A percentile compares a stretch with the other conserved stretches of the same genome.
Conservation (phyloP, 2,888 invertebrate species). For the Dermolepida albohirtum region DNA sequence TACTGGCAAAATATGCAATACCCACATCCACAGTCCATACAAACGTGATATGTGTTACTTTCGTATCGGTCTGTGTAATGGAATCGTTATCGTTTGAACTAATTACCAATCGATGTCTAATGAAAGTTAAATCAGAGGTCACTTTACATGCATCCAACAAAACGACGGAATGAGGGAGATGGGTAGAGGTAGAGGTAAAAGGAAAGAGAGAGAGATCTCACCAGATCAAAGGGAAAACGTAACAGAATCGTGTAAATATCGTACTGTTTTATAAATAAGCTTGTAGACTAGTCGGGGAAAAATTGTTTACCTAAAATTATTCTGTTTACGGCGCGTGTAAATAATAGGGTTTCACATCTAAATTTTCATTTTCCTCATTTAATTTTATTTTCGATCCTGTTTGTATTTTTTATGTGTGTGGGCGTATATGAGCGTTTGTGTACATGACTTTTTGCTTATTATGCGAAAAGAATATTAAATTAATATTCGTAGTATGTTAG, state of each 20-base stretch:
- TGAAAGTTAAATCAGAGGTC: too few species aligned
- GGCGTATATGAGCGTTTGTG: too few species aligned
- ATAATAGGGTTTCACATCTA: slow-evolving; percentile 1
- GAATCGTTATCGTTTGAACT: too few species aligned
- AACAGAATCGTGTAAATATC: not conserved
- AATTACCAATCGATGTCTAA: too few species aligned
- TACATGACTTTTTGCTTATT: not conserved
- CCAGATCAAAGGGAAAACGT: not conserved
- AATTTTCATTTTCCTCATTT: slow-evolving; percentile 7
- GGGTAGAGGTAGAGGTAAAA: not conserved
- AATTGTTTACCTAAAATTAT: slow-evolving; percentile 14
- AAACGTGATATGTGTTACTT: too few species aligned
- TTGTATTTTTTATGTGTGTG: not conserved
- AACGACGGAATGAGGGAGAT: too few species aligned
- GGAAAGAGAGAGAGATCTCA: not conserved
- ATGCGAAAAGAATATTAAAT: too few species aligned
- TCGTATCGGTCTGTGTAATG: too few species aligned
- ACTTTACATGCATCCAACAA: too few species aligned
- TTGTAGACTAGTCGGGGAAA: not conserved
- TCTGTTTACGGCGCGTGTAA: slow-evolving; percentile 8
- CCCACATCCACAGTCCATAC: too few species aligned
- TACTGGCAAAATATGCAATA: too few species aligned
- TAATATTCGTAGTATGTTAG: too few species aligned
- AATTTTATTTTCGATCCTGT: slow-evolving; percentile 7
- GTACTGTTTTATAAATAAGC: not conserved